These are phyloP conservation scores for Macrotus californicus DNA, from an alignment of 2,113 vertebrate species.

Conservation along the genomic window DNA sequence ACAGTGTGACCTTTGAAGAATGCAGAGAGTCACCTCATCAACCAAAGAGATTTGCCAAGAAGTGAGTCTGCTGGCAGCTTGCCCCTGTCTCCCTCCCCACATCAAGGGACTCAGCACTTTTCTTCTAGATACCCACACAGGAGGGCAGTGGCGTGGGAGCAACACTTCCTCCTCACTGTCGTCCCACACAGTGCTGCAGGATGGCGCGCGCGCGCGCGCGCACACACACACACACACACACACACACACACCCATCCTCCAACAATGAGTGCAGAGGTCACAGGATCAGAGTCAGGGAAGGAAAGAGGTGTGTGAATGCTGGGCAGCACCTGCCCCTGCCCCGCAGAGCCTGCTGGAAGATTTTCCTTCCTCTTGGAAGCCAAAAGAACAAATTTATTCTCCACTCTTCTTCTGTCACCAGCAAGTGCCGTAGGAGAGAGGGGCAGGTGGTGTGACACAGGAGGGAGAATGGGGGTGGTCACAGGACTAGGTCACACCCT, in stretches of 20 bases:
- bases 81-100: neutral
- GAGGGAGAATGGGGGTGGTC: neutral
- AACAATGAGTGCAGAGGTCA: neutral
- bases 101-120: neutral
- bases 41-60: slow-evolving; percentile 3
- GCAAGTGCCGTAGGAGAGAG: neutral
- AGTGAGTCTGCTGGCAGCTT: neutral
- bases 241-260: accelerated
- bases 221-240: neutral
- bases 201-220: no score
- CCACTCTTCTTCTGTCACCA: accelerated
- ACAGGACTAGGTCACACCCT: neutral
- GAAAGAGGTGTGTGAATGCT: accelerated
- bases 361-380: neutral
- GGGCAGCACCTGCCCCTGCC: neutral
- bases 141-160: neutral
- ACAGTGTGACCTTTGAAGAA: slow-evolving; percentile 51
- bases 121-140: neutral
- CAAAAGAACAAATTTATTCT: neutral
- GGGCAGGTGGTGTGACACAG: neutral
- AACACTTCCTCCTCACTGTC: neutral
- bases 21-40: neutral
- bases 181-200: neutral
- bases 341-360: neutral
- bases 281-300: neutral